Percentiles rank a stretch among this genome's conserved stretches.
Evolutionary conservation across 2,888 invertebrate species (phyloP).

Genomic region (Dilophus febrilis): DNA sequence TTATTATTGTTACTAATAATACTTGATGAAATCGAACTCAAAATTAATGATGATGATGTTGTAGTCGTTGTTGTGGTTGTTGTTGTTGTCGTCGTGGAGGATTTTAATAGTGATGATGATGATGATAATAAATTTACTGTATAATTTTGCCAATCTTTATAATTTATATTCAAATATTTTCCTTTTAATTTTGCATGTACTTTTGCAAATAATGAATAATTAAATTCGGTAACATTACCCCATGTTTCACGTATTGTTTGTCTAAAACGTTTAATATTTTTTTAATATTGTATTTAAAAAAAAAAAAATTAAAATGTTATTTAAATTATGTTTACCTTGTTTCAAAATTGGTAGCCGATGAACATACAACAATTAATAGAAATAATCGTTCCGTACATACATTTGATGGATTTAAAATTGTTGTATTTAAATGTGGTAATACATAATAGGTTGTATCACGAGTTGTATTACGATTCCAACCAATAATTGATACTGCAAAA

Average conservation of each 20-base stretch:
- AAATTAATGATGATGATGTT: no score
- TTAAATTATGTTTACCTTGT: slow-evolving; percentile 28
- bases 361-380: slow-evolving; percentile 57
- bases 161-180: slow-evolving; percentile 20
- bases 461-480: slow-evolving; percentile 60
- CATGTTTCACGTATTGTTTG: slow-evolving; percentile 29
- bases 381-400: slow-evolving; percentile 37
- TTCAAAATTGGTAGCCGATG: slow-evolving; percentile 49
- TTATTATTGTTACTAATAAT: background rate
- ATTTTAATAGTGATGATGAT: background rate
- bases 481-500: slow-evolving; percentile 34
- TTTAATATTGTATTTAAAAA: background rate
- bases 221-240: slow-evolving; percentile 28
- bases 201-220: slow-evolving; percentile 23
- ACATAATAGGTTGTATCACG: slow-evolving; percentile 56
- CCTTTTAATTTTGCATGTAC: slow-evolving; percentile 22
- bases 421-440: slow-evolving; percentile 48
- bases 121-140: slow-evolving; percentile 7
- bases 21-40: no score
- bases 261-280: slow-evolving; percentile 10
- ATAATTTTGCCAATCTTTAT: slow-evolving; percentile 18
- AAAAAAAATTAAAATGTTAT: slow-evolving; percentile 3
- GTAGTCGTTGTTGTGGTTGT: no score
- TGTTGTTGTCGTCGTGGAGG: no score
- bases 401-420: slow-evolving; percentile 41